phyloP scores from a whole-genome alignment of 2,113 vertebrate species.

The Serinus canaria region DNA sequence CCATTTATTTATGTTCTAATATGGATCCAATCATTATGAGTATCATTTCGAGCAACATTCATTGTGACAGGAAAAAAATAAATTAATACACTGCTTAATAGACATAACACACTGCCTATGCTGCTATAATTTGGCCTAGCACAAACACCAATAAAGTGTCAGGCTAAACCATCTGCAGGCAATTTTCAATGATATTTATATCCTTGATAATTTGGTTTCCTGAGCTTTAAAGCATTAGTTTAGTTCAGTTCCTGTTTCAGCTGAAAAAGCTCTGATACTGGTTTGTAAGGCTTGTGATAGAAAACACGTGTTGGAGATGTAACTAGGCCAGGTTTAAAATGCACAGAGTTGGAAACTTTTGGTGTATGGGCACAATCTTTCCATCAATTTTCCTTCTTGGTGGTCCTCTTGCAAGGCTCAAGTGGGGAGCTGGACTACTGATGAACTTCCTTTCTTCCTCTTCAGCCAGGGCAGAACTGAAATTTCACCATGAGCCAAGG shows the following conservation, averaged over 20 bases:
- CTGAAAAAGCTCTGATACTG: slow-evolving; percentile 40
- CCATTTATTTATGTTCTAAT: not conserved
- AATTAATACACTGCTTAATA: not conserved
- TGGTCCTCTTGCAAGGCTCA: not conserved
- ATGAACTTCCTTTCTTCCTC: not conserved
- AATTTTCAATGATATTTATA: slow-evolving; percentile 63
- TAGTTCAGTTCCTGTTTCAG: slow-evolving; percentile 59
- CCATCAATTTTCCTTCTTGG: not conserved
- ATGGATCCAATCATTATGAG: not conserved
- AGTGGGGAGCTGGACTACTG: not conserved
- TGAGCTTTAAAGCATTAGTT: slow-evolving; percentile 58
- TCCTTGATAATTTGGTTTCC: slow-evolving; percentile 58
- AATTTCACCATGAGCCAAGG: not conserved
- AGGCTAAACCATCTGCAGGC: slow-evolving; percentile 21
- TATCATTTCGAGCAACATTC: not conserved
- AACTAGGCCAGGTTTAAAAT: slow-evolving; percentile 7
- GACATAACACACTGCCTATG: not conserved
- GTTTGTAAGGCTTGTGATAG: slow-evolving; percentile 43
- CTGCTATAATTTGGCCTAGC: not conserved
- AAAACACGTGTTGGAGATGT: slow-evolving; percentile 19
- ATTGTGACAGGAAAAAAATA: not conserved
- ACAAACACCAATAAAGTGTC: not conserved
- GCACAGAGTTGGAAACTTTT: not conserved
- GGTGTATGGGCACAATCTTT: not conserved
- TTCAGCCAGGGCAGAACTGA: not conserved